A percentile compares a stretch with the other conserved stretches of the same genome.
These are phyloP conservation scores for Choristoneura fumiferana DNA, from an alignment of 1,140 invertebrate genomes.

Conservation along the genomic window DNA sequence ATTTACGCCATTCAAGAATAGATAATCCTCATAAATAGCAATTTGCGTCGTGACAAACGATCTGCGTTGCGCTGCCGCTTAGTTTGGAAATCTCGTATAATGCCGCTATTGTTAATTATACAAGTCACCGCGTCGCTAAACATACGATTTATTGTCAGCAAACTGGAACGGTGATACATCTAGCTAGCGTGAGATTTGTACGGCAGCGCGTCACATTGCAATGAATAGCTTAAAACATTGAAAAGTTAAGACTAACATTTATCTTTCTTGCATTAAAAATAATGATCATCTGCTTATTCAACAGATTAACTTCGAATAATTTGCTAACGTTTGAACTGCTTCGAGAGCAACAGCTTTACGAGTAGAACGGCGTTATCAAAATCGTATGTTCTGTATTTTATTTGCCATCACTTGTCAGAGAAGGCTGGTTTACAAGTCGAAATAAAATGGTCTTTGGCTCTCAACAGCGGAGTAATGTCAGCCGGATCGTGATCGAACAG, in stretches of 20 bases:
- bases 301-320: constrained; percentile 41
- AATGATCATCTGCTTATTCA: constrained; percentile 28
- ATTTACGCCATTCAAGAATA: constrained; percentile 40
- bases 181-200: constrained; percentile 59
- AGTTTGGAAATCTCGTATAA: constrained; percentile 72
- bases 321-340: constrained; percentile 16
- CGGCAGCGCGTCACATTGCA: constrained; percentile 34
- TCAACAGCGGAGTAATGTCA: constrained; percentile 45
- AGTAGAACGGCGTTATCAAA: not conserved
- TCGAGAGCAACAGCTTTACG: not conserved
- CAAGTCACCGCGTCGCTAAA: constrained; percentile 67
- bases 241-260: constrained; percentile 55
- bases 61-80: constrained; percentile 49
- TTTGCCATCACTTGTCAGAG: constrained; percentile 40
- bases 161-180: constrained; percentile 63
- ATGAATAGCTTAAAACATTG: constrained; percentile 50
- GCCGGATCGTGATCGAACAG: constrained; percentile 51
- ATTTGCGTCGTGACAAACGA: constrained; percentile 72
- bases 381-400: constrained; percentile 29
- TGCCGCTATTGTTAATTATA: constrained; percentile 72
- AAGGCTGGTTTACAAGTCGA: constrained; percentile 45
- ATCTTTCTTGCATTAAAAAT: constrained; percentile 21
- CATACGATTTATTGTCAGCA: constrained; percentile 72
- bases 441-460: constrained; percentile 50
- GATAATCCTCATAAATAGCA: constrained; percentile 74